Evolutionary conservation across 2,888 invertebrate species (phyloP), one percentile per base, ranked within the genome.

Genomic region (Rhaphigaster nebulosa): DNA sequence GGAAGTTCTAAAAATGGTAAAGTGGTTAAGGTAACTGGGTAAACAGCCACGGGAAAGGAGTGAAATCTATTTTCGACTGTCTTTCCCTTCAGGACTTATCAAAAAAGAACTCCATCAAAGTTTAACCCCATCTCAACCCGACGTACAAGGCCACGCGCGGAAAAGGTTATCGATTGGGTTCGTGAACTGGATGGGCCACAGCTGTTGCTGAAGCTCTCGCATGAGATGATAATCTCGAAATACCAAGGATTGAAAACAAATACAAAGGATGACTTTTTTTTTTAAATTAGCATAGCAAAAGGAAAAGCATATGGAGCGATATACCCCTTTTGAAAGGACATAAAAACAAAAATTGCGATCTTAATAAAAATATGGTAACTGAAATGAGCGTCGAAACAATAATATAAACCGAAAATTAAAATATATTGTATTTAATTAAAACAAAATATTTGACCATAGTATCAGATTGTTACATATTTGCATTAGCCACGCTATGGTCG

Each of bases 91-190:
- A 29, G 13, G 5, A 23, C 70, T 70, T 70, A 38, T 38, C 34
- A 38, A 38, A 34, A 34, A 76, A 38, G 70, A 76, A 20, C 70
- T 20, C 20, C 70, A 38, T 76, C 20, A 23, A 38, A 23, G 38
- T 34, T 38, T 23, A 76, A 38, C 65, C 70, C 70, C 60, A n/a
- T 2, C 20, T 70, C 6, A 29, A 34, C 5, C 38, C 70, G 70
- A 76, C 20, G 70, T 34, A 38, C 70, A 76, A 76, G 34, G 70
- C 34, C 70, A 76, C 70, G 70, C 70, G 70, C 70, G 38, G 70
- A 76, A 76, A 76, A 76, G 70, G 38, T 76, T 76, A 76, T 76
- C 70, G 70, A 76, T 76, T 76, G 34, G 70, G 34, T 76, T 38
- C 20, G 34, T 76, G 70, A 76, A 76, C 70, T 76, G 70, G 70